Base-by-base conservation (phyloP, 2,113 vertebrate species). In the Camelus bactrianus region DNA sequence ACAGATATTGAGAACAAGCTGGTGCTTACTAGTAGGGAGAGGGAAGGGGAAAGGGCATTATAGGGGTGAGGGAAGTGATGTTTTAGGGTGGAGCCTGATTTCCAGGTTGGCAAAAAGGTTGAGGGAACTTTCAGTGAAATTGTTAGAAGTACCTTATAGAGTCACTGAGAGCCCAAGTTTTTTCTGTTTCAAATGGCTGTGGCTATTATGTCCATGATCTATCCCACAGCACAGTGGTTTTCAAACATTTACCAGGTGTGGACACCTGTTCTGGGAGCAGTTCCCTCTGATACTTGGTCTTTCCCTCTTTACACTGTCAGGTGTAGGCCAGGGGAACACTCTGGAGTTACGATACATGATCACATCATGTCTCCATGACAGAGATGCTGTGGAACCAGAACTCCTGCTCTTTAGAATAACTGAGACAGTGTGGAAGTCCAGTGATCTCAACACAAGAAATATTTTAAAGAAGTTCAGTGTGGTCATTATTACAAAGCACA, bases 401-500 rank as follows among this genome's bases (percentile, higher is more conserved):
- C 52, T 76, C 6, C 12, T 65, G 38, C 58, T 32, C 32, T 6
- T 54, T 26, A 52, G 32, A 56, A 69, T 64, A 93, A 84, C 58
- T 38, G 22, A 93, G 69, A 92, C 0, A 10, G 14, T 38, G 20
- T 85, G 38, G 46, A 91, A 91, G 65, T 48, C 77, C 81, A 76
- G 82, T n/a, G 76, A 94, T 26, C 81, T 96, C 82, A 97, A 76
- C 65, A 35, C 11, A 67, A 92, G 56, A 93, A 94, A 83, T 14
- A 85, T 24, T 70, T 96, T 84, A 80, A 75, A 38, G 48, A 70
- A 79, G 90, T 92, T 75, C 79, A 75, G 54, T 81, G 76, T 85
- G 67, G 50, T 56, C 56, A 26, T 94, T 88, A 94, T 58, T 64
- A 56, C 42, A 48, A 46, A 88, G 52, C 9, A 3, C 62, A 64